Evolutionary conservation across 2,888 invertebrate genomes (phyloP).

Genomic region (Melanostoma mellinum): DNA sequence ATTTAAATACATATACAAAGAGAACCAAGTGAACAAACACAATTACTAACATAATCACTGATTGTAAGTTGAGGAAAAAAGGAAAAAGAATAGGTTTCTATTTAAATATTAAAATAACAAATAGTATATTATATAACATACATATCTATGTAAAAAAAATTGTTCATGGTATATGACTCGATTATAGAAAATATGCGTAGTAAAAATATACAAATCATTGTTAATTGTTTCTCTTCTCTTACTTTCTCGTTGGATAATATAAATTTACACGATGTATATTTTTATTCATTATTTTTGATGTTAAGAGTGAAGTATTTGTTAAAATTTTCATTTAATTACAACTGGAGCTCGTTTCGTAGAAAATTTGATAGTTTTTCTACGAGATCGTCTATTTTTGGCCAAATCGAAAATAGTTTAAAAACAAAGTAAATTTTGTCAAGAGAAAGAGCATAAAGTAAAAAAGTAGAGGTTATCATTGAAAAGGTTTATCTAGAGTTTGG

Average conservation of each 20-base stretch:
- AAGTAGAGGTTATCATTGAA: too few relatives aligned
- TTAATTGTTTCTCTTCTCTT: constrained; percentile 47
- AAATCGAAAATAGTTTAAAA: too few relatives aligned
- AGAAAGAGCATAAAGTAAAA: too few relatives aligned
- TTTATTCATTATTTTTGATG: not conserved
- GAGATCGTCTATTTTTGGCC: too few relatives aligned
- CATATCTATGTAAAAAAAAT: constrained; percentile 41
- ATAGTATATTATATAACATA: constrained; percentile 44
- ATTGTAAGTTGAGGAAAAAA: constrained; percentile 23
- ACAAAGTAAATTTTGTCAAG: too few relatives aligned
- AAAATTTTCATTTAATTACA: constrained; percentile 44
- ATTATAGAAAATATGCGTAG: constrained; percentile 66
- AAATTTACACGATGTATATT: constrained; percentile 26
- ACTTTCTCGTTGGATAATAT: not conserved
- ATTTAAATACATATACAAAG: constrained; percentile 46
- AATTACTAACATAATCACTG: constrained; percentile 56
- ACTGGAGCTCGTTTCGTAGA: constrained; percentile 66
- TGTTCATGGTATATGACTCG: constrained; percentile 66
- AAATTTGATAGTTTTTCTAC: constrained; percentile 60
- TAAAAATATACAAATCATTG: constrained; percentile 65
- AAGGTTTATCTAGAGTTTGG: too few relatives aligned
- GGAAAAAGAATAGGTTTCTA: constrained; percentile 12
- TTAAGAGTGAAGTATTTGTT: too few relatives aligned
- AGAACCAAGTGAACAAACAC: constrained; percentile 55
- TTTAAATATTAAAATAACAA: constrained; percentile 53